phyloP scores from a whole-genome alignment of 2,113 vertebrate genomes.

The Xiphophorus hellerii region DNA sequence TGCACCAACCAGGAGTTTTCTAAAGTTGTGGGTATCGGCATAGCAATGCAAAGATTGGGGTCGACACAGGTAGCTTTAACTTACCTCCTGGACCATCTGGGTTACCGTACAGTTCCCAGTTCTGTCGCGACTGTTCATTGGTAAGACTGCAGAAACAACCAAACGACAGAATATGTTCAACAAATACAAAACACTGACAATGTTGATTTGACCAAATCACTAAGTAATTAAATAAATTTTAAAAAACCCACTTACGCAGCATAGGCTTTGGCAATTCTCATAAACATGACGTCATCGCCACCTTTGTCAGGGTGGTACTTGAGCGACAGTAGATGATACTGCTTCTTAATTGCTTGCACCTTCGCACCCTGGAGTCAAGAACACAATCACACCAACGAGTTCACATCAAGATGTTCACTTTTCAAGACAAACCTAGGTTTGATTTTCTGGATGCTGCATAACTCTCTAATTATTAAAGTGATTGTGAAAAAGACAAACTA shows the following conservation, averaged over 20 bases:
- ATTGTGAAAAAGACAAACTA: not conserved
- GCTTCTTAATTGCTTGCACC: constrained; percentile 93
- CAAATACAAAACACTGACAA: not conserved
- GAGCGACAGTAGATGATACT: constrained; percentile 90
- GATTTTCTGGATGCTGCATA: not conserved
- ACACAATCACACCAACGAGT: not conserved
- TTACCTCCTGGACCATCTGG: constrained; percentile 96
- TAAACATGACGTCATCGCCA: constrained; percentile 94
- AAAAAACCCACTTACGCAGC: constrained; percentile 86
- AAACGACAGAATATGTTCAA: not conserved
- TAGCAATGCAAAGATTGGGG: too few species aligned
- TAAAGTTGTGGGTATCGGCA: too few species aligned
- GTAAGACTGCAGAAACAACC: constrained; percentile 84
- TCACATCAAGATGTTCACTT: not conserved
- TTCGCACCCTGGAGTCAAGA: constrained; percentile 85
- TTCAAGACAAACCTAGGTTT: not conserved
- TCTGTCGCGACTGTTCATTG: constrained; percentile 91
- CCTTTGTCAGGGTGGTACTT: constrained; percentile 97
- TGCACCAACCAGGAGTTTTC: too few species aligned
- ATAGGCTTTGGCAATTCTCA: constrained; percentile 97
- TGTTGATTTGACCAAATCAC: not conserved
- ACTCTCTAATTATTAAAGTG: not conserved
- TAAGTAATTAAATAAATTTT: not conserved
- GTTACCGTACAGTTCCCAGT: constrained; percentile 94
- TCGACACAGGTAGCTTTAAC: not conserved